Base-by-base conservation (phyloP, 2,888 invertebrate genomes). In the Dryococelus australis region DNA sequence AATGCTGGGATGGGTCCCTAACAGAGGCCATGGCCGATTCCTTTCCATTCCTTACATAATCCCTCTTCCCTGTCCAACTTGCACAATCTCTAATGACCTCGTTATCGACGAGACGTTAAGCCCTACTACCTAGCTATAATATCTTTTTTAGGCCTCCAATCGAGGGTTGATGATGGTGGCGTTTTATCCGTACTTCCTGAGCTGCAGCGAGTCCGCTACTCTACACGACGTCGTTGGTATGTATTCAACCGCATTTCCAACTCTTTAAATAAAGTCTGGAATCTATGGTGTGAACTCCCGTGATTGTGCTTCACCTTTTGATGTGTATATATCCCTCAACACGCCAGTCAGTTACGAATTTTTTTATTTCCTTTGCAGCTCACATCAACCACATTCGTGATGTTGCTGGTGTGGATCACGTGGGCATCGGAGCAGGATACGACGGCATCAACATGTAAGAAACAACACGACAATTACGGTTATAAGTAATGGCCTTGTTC, bases 81-180 rank as follows among this genome's bases (percentile, higher is more conserved):
- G n/a, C n/a, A n/a, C n/a, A n/a, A n/a, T n/a, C n/a, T n/a, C n/a
- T n/a, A n/a, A n/a, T n/a, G n/a, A n/a, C n/a, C n/a, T n/a, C n/a
- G n/a, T n/a, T n/a, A n/a, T n/a, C n/a, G n/a, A n/a, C n/a, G n/a
- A n/a, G n/a, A n/a, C n/a, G n/a, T n/a, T n/a, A n/a, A n/a, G n/a
- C n/a, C n/a, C n/a, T n/a, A n/a, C n/a, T n/a, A n/a, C n/a, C n/a
- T n/a, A n/a, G n/a, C 47, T 12, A 47, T 47, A 13, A 16, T 16
- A 47, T 47, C 2, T 65, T 65, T n/a, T 16, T n/a, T 20, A 95
- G 95, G 94, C 94, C 91, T 92, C 92, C 90, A 95, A 94, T 90
- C 94, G 94, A 87, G 95, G 95, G 87, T 93, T 95, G 90, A 94
- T 95, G 87, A 95, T 95, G 95, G 94, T 95, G 84, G 95, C 95